Percentiles rank a stretch among this genome's conserved stretches.
These are phyloP conservation scores for Asarcornis scutulata DNA, from an alignment of 2,113 vertebrate species.

Conservation along the genomic window DNA sequence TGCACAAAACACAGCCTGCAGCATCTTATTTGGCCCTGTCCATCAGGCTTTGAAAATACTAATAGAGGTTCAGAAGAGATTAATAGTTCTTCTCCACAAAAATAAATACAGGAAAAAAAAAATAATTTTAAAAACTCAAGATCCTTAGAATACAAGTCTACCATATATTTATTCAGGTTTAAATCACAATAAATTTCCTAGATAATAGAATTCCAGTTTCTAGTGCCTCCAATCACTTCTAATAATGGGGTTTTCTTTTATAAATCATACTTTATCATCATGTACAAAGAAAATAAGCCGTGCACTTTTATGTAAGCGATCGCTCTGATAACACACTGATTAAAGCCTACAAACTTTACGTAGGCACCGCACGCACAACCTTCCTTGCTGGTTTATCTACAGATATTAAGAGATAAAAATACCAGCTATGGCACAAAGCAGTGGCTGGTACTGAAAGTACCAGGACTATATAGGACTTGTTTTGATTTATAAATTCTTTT, in stretches of 20 bases:
- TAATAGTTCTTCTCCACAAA: not conserved
- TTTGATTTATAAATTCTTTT: not conserved
- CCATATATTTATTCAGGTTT: not conserved
- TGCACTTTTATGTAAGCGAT: not conserved
- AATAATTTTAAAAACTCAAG: not conserved
- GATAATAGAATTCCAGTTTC: not conserved
- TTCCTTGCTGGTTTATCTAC: not conserved
- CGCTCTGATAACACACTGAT: not conserved
- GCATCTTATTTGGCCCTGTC: not conserved
- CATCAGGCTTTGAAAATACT: not conserved
- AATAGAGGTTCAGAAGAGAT: not conserved
- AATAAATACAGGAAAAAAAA: not conserved
- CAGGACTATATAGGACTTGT: not conserved
- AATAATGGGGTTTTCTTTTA: slow-evolving; percentile 1
- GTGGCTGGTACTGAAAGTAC: not conserved
- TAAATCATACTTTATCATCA: slow-evolving; percentile 5
- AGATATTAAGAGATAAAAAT: no score
- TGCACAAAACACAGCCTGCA: not conserved
- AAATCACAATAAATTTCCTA: not conserved
- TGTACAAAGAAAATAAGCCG: not conserved
- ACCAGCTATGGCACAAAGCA: not conserved
- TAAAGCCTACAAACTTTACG: not conserved
- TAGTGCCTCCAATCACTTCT: not conserved
- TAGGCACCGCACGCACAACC: not conserved
- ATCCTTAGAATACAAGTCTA: not conserved